A percentile compares a stretch with the other conserved stretches of the same genome.
phyloP scores from a whole-genome alignment of 2,113 vertebrate species.

The Balaeniceps rex region DNA sequence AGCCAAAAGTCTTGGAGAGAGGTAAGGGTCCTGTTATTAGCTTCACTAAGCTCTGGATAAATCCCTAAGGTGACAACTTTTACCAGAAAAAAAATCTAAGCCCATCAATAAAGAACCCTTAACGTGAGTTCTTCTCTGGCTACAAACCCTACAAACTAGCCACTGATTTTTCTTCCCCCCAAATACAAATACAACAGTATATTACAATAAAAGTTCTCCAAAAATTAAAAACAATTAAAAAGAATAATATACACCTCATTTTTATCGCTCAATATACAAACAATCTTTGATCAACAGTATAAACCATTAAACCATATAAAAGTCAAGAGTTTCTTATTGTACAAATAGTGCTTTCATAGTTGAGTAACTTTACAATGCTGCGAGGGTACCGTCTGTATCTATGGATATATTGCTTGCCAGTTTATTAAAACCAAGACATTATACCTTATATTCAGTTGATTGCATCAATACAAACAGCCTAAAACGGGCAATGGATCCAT shows the following conservation, averaged over 20 bases:
- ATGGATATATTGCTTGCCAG: slow-evolving; percentile 3
- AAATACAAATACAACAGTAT: slow-evolving; percentile 27
- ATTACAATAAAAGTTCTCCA: slow-evolving; percentile 45
- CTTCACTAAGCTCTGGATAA: slow-evolving; percentile 30
- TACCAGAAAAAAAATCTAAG: not conserved
- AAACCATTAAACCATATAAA: slow-evolving; percentile 70
- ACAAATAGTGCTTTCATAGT: slow-evolving; percentile 67
- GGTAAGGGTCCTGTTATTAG: not conserved
- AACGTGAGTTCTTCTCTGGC: not conserved
- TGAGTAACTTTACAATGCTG: slow-evolving; percentile 52
- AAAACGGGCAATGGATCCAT: slow-evolving; percentile 3
- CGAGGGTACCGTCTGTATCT: not conserved
- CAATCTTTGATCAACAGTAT: slow-evolving; percentile 64
- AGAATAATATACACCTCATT: slow-evolving; percentile 63
- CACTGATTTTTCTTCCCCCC: not conserved
- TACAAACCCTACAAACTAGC: slow-evolving; percentile 12
- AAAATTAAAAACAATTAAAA: slow-evolving; percentile 61
- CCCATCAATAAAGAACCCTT: not conserved
- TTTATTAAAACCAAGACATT: slow-evolving; percentile 24
- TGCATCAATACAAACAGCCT: slow-evolving; percentile 1
- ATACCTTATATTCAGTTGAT: not conserved
- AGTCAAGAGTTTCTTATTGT: slow-evolving; percentile 59
- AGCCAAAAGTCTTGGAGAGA: not conserved
- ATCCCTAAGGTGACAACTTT: not conserved
- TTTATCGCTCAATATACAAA: slow-evolving; percentile 68